Base-by-base conservation (phyloP, 2,113 vertebrate species). In the Phylloscopus trochilus region DNA sequence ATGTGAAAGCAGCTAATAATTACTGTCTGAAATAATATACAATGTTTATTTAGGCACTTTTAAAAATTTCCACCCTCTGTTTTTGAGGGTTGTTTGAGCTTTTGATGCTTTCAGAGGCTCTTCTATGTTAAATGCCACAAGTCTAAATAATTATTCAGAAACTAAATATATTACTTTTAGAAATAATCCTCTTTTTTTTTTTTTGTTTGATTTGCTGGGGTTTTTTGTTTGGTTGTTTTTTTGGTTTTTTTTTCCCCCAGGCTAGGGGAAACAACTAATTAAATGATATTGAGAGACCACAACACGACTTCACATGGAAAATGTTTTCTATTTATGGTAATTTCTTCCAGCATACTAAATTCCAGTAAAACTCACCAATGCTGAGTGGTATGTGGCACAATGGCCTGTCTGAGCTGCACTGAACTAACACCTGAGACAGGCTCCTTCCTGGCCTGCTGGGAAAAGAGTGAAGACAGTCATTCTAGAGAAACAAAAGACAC, bases 141-240 rank as follows among this genome's bases (percentile, higher is more conserved):
- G 35, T 27, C 56, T 70, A 83, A 93, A 76, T 43, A 94, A 74
- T 83, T 77, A 88, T 46, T 88, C 75, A 37, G 44, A 82, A 93
- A 69, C 47, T 56, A 92, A 88, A 86, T 16, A 63, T 0, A 46
- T 28, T 9, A 55, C 43, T 84, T 93, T 78, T 64, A 70, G 24
- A 86, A 83, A 79, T 21, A 53, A 49, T 13, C 7, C 1, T 52
- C 13, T 28, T 9, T 44, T 26, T n/a, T 33, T 27, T 41, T 52
- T 35, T 64, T 20, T 17, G n/a, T 24, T 60, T 15, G 4, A n/a
- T 47, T 28, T 58, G 15, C 33, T 52, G 52, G 3, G 0, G 0
- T 18, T 30, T 58, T 55, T 47, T 46, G n/a, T n/a, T n/a, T n/a
- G n/a, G n/a, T n/a, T n/a, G n/a, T n/a, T n/a, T n/a, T n/a, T n/a